phyloP scores from a whole-genome alignment of 1,140 invertebrate genomes.

The Heliothis subflexa region DNA sequence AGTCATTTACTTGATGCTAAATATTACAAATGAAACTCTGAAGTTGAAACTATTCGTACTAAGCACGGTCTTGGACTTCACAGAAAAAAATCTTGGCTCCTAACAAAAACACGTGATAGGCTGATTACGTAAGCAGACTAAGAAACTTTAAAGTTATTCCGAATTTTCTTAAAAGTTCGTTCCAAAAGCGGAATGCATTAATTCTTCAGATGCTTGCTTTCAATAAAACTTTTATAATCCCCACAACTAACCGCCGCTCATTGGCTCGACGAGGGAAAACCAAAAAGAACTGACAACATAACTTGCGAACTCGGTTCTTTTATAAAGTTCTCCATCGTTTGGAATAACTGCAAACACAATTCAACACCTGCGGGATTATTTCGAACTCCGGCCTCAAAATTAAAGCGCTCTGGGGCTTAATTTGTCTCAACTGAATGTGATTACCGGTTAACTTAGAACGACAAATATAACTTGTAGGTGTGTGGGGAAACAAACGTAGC shows the following conservation, averaged over 20 bases:
- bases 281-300: constrained; percentile 51
- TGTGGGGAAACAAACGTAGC: constrained; percentile 46
- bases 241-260: constrained; percentile 29
- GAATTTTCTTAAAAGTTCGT: not conserved
- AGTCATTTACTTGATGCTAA: not conserved
- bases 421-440: constrained; percentile 58
- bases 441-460: constrained; percentile 56
- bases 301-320: constrained; percentile 51
- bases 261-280: constrained; percentile 43
- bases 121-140: too few relatives aligned
- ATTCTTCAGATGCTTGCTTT: constrained; percentile 17
- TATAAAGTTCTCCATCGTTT: constrained; percentile 56
- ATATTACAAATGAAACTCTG: not conserved
- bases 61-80: too few relatives aligned
- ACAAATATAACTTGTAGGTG: constrained; percentile 53
- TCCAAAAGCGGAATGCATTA: constrained; percentile 4
- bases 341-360: constrained; percentile 57
- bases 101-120: too few relatives aligned
- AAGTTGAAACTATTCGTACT: too few relatives aligned
- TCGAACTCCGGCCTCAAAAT: constrained; percentile 57
- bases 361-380: constrained; percentile 62
- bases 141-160: not conserved
- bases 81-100: too few relatives aligned
- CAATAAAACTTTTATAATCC: constrained; percentile 41
- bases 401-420: constrained; percentile 57